A percentile compares a stretch with the other conserved stretches of the same genome.
phyloP scores from a whole-genome alignment of 2,113 vertebrate species.

The Neotragus moschatus region DNA sequence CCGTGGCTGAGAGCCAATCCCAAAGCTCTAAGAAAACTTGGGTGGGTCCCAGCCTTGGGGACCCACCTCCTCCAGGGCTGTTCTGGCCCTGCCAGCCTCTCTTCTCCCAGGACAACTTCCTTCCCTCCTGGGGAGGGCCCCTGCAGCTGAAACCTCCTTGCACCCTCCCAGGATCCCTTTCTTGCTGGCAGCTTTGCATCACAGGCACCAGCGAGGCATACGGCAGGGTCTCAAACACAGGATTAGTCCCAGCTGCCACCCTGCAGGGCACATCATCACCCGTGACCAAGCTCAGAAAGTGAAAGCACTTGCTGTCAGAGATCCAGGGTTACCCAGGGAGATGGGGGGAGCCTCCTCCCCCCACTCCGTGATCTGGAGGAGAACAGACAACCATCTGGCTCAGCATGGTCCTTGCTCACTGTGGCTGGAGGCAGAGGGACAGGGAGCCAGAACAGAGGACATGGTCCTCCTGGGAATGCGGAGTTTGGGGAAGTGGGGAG shows the following conservation, averaged over 20 bases:
- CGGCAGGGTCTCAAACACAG: not conserved
- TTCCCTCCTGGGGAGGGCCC: not conserved
- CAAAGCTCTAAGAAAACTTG: not conserved
- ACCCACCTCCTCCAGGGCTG: not conserved
- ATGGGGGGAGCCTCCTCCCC: not conserved
- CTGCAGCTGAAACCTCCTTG: not conserved
- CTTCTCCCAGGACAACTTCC: not conserved
- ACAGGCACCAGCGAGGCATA: not conserved
- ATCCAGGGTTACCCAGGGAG: conserved; percentile 2
- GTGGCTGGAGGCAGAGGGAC: not conserved
- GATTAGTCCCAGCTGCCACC: conserved; percentile 32
- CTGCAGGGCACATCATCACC: not conserved
- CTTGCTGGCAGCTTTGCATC: not conserved
- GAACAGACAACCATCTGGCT: not conserved
- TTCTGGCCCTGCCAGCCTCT: not conserved
- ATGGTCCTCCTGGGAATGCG: not conserved
- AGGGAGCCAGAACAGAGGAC: not conserved
- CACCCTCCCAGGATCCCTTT: not conserved
- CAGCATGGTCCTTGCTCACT: not conserved
- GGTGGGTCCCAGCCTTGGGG: not conserved
- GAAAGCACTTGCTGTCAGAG: conserved; percentile 4
- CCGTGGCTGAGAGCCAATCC: not conserved
- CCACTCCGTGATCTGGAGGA: not conserved
- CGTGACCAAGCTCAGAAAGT: not conserved
- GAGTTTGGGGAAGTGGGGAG: not conserved